Evolutionary conservation across 1,140 invertebrate species (phyloP).

Genomic region (Pseudomyrmex gracilis): DNA sequence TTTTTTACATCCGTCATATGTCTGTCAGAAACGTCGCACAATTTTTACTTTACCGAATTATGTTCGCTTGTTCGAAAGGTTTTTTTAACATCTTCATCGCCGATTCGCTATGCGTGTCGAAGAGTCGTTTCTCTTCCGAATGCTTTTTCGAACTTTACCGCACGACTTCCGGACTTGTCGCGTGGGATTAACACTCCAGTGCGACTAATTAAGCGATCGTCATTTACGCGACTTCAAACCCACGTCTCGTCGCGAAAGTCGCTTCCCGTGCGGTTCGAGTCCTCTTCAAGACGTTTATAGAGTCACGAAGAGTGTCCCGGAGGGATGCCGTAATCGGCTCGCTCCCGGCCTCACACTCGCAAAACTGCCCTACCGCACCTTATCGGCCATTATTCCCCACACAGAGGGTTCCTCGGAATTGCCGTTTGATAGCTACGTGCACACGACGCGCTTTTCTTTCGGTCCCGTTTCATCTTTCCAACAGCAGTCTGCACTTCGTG

Average conservation of each 20-base stretch:
- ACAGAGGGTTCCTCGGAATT: constrained; percentile 61
- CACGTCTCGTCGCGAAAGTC: constrained; percentile 24
- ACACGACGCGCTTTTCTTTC: constrained; percentile 62
- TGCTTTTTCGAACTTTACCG: constrained; percentile 8
- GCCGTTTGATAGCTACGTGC: constrained; percentile 58
- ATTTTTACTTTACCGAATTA: background rate
- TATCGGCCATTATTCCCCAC: constrained; percentile 70
- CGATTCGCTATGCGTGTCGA: background rate
- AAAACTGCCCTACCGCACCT: constrained; percentile 72
- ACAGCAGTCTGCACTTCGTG: background rate
- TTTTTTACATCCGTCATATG: background rate
- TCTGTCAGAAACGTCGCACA: background rate
- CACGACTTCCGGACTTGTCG: background rate
- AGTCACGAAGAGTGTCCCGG: constrained; percentile 39
- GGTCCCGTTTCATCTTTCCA: constrained; percentile 39
- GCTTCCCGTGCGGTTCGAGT: background rate
- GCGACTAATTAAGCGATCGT: constrained; percentile 36
- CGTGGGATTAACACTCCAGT: background rate
- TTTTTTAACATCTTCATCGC: background rate
- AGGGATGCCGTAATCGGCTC: constrained; percentile 59
- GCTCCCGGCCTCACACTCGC: constrained; percentile 26
- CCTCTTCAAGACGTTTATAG: constrained; percentile 2
- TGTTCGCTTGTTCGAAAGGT: background rate
- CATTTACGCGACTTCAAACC: constrained; percentile 54
- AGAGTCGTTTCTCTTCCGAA: background rate